Percentiles rank a stretch among this genome's conserved stretches.
Evolutionary conservation across 1,140 invertebrate genomes (phyloP).

Genomic region (Bombus confusus): DNA sequence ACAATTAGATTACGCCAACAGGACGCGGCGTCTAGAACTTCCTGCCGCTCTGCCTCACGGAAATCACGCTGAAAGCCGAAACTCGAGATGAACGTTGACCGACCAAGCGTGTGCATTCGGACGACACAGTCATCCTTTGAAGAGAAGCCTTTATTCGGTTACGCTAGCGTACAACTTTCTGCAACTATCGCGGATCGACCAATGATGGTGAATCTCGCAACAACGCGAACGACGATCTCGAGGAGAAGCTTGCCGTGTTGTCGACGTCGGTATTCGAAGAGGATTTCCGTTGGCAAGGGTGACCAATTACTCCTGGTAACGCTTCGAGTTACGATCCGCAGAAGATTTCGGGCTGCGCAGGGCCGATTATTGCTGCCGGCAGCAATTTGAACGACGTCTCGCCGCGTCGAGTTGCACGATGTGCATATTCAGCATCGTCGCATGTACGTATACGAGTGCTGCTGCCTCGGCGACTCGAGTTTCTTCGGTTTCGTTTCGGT

Average conservation of each 20-base stretch:
- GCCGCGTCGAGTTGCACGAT: too few species aligned
- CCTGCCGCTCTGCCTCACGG: neutral
- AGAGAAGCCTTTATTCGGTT: neutral
- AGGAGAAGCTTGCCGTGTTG: neutral
- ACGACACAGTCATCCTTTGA: neutral
- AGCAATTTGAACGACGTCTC: constrained; percentile 39
- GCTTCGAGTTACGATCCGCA: neutral
- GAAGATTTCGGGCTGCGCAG: neutral
- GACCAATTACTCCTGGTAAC: constrained; percentile 6
- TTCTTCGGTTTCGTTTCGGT: neutral
- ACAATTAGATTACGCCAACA: neutral
- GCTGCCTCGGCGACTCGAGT: neutral
- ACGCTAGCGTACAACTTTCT: neutral
- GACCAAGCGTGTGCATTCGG: neutral
- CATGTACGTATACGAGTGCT: neutral
- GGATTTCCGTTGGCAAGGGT: neutral
- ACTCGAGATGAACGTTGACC: neutral
- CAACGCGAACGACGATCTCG: neutral
- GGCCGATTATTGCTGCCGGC: constrained; percentile 42
- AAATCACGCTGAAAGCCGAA: neutral
- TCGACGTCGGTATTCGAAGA: neutral
- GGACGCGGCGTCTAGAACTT: neutral
- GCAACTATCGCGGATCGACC: neutral
- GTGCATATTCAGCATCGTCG: neutral
- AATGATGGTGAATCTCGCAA: neutral